Evolutionary conservation across 2,888 invertebrate species (phyloP), one percentile per base, ranked within the genome.

Genomic region (Amphimallon solstitiale): DNA sequence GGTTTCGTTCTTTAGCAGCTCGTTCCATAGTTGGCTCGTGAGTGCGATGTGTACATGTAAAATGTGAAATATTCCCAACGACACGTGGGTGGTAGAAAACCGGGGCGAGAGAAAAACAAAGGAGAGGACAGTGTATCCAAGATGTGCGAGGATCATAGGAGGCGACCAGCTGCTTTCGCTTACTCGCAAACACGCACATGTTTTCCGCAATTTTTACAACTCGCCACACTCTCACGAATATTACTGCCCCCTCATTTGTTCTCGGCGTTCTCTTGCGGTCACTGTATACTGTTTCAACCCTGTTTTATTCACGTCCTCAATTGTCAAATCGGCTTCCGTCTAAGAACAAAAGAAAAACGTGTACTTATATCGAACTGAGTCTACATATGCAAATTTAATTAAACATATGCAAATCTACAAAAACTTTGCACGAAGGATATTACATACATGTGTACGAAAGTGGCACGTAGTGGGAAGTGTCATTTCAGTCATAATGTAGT

Each of bases 131-230:
- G 37, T 52, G 43, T 37, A 29, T 63, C 63, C 64, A 62, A 62
- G 62, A 62, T 62, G 62, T 62, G 62, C 62, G 1, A 29, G 40
- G 19, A 49, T 56, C 45, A 54, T 45, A 35, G 23, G 40, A 51
- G 38, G 29, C 48, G 17, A 62, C 62, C 64, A 64, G 64, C 64
- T 64, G 64, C 45, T 43, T 35, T 37, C 54, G 6, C 29, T 29
- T 9, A 5, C n/a, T n/a, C 29, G 9, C 29, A 29, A 29, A 29
- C 29, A 29, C 29, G 21, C 64, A 64, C 38, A 64, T 64, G 64
- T 64, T 54, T 64, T 64, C 56, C 64, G 64, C 46, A 56, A n/a
- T 64, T 64, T 64, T 64, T 64, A 64, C 64, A 45, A 51, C 40
- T 62, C 40, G 29, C 37, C 43, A 56, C 40, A 64, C 45, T 64